Percentiles rank a stretch among this genome's conserved stretches.
Conservation (phyloP, 2,113 vertebrate species). For the Sialia sialis region DNA sequence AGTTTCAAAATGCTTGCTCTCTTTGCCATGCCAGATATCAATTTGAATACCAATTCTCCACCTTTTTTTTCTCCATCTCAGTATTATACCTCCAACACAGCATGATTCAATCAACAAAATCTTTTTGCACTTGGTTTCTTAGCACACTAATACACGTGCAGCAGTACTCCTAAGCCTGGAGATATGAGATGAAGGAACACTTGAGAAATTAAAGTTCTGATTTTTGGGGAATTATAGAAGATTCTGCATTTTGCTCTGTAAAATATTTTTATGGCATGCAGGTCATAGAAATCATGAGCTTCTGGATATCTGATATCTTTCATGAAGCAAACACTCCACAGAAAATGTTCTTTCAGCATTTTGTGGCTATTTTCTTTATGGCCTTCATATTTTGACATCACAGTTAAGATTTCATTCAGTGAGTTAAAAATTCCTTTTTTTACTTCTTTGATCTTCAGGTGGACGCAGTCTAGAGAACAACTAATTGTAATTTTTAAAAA, state of each 20-base stretch:
- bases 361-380: background rate
- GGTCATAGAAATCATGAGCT: fast-evolving
- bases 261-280: background rate
- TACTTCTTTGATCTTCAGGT: background rate
- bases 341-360: background rate
- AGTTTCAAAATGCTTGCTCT: background rate
- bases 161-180: background rate
- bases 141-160: fast-evolving
- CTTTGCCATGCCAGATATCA: background rate
- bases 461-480: background rate
- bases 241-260: background rate
- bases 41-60: background rate
- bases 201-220: background rate
- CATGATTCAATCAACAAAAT: background rate
- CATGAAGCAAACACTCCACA: background rate
- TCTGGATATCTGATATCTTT: background rate
- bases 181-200: background rate
- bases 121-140: background rate
- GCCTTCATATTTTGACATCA: background rate
- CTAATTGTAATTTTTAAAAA: background rate
- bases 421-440: background rate
- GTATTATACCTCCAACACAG: background rate
- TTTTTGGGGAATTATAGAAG: fast-evolving
- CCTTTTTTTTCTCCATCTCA: background rate
- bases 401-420: background rate